These are phyloP conservation scores for Platerodrilus igneus DNA, from an alignment of 2,888 invertebrate species.

Conservation along the genomic window DNA sequence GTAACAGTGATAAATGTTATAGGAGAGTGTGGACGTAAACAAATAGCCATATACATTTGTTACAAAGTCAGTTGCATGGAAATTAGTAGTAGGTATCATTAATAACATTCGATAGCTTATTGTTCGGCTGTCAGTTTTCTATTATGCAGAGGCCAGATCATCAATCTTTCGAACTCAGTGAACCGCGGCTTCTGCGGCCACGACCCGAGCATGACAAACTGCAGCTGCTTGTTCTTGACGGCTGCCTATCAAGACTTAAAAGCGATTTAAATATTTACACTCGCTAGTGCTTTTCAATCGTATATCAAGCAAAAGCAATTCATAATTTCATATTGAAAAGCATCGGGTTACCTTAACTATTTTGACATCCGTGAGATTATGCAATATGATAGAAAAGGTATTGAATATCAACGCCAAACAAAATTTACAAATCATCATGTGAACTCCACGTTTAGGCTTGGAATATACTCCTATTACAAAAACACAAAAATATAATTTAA, in stretches of 20 bases:
- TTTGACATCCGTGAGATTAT: no score
- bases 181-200: conserved; percentile 51
- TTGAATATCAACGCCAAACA: no score
- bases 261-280: conserved; percentile 55
- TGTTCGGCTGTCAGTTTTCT: conserved; percentile 48
- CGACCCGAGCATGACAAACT: conserved; percentile 61
- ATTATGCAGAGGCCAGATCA: conserved; percentile 44
- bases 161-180: conserved; percentile 42
- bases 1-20: no score
- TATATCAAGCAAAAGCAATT: no score
- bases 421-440: no score
- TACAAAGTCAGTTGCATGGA: conserved; percentile 40
- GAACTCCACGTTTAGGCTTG: no score
- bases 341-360: no score
- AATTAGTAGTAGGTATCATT: conserved; percentile 45
- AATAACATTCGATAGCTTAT: conserved; percentile 48
- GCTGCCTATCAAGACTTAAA: conserved; percentile 66
- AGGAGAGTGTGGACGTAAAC: conserved; percentile 34
- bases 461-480: no score
- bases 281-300: conserved; percentile 17
- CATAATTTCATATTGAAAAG: no score
- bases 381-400: no score
- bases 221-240: conserved; percentile 58
- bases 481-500: no score
- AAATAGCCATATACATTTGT: conserved; percentile 42